Conservation (phyloP, 1,140 invertebrate species). For the Tribolium madens region DNA sequence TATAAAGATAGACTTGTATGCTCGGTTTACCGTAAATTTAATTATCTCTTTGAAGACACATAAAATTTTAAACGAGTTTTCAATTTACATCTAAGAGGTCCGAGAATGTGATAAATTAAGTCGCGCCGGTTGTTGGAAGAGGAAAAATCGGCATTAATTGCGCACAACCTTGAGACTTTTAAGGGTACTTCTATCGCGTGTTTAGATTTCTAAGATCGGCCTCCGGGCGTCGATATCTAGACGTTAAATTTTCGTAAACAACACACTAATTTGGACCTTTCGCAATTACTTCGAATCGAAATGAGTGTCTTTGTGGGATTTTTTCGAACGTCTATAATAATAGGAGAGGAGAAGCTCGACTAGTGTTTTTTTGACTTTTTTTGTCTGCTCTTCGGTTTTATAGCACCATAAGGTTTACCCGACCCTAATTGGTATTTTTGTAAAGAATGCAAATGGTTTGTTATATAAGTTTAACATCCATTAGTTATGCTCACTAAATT, state of each 20-base stretch:
- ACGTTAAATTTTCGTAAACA: constrained; percentile 34
- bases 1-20: constrained; percentile 23
- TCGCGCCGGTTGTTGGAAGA: background rate
- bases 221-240: constrained; percentile 1
- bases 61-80: constrained; percentile 26
- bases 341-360: background rate
- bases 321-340: constrained; percentile 43
- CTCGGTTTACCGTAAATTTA: constrained; percentile 24
- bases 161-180: background rate
- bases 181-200: constrained; percentile 21
- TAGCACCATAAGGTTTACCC: constrained; percentile 39
- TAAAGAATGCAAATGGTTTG: constrained; percentile 26
- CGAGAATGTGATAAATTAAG: constrained; percentile 12
- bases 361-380: constrained; percentile 40
- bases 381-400: constrained; percentile 27
- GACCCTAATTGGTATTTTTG: constrained; percentile 24
- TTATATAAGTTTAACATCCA: constrained; percentile 24
- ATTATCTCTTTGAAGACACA: constrained; percentile 23
- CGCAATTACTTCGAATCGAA: constrained; percentile 26
- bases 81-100: background rate
- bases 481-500: constrained; percentile 26
- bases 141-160: background rate
- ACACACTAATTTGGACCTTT: constrained; percentile 25
- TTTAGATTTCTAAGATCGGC: constrained; percentile 17
- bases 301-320: constrained; percentile 31